Evolutionary conservation across 1,140 invertebrate species (phyloP), one percentile per base, ranked within the genome.

Genomic region (Physella acuta): DNA sequence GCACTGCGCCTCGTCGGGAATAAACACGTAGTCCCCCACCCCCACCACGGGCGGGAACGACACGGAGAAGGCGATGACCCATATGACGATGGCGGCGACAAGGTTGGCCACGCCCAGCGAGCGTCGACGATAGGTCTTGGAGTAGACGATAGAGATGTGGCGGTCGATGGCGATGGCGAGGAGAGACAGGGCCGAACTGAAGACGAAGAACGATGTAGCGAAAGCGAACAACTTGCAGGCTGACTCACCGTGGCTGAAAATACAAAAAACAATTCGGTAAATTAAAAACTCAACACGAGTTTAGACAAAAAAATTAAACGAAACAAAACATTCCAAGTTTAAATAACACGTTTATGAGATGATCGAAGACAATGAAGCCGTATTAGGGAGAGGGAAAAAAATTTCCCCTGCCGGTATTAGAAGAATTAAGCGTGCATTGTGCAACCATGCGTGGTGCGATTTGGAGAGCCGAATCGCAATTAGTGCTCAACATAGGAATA

Each of bases 151-250:
- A 4, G 76, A 78, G 24, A 81, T 36, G 66, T 83, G 76, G 28
- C 81, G 65, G 60, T 83, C 81, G 11, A 81, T 67, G 17, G 79
- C 74, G n/a, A 82, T 71, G 16, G 73, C 75, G n/a, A 83, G 66
- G n/a, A 82, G 63, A 0, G 76, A 72, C 24, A 79, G 70, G 16
- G 73, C 61, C 1, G 79, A 80, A 55, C 78, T 78, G 60, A 78
- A 81, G 0, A 79, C 73, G 68, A 83, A 82, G 68, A 83, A 80
- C 1, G 79, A 75, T 59, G 79, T 80, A 14, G 79, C 76, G 69
- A 82, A 83, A 28, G 79, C 81, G 14, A 82, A 65, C 3, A 81
- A 72, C 16, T 74, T 78, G 60, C 81, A 83, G 0, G 76, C 76
- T 0, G 75, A 68, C 0, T 76, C 68, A 8, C 79, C 78, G 59